Percentiles rank a stretch among this genome's conserved stretches.
These are phyloP conservation scores for Rhyacophila brunnea DNA, from an alignment of 1,140 invertebrate species.

Conservation along the genomic window DNA sequence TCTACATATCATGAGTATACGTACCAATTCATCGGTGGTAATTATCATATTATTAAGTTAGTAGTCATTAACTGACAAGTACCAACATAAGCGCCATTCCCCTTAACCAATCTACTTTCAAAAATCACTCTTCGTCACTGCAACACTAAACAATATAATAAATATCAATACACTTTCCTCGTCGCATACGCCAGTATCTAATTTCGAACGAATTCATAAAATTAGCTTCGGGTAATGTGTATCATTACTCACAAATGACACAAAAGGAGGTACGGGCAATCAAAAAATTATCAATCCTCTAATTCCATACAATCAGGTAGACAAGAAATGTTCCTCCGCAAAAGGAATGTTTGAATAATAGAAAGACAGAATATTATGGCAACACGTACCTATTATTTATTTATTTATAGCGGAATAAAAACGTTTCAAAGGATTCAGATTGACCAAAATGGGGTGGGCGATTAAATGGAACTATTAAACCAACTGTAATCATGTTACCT, in stretches of 20 bases:
- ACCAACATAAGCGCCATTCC: too few relatives aligned
- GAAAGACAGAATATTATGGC: not conserved
- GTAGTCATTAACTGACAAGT: too few relatives aligned
- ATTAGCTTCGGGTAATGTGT: constrained; percentile 2
- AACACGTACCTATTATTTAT: not conserved
- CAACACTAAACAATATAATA: too few relatives aligned
- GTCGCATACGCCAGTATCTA: too few relatives aligned
- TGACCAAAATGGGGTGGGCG: constrained; percentile 4
- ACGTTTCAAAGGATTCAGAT: not conserved
- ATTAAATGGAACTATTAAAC: constrained; percentile 19
- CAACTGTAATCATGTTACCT: constrained; percentile 23
- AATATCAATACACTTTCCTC: too few relatives aligned
- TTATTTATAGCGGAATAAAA: constrained; percentile 1
- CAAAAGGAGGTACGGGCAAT: not conserved
- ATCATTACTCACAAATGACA: constrained; percentile 22
- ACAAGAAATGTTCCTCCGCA: too few relatives aligned
- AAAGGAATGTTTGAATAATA: constrained; percentile 3
- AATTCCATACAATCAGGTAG: too few relatives aligned
- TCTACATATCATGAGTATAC: too few relatives aligned
- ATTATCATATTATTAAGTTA: too few relatives aligned
- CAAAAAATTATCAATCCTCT: not conserved
- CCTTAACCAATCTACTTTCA: too few relatives aligned
- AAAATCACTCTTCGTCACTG: too few relatives aligned
- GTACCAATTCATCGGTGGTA: too few relatives aligned
- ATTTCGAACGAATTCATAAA: constrained; percentile 20